Base-by-base conservation (phyloP, 2,797 vertebrate genomes). In the Australoheros facetus region DNA sequence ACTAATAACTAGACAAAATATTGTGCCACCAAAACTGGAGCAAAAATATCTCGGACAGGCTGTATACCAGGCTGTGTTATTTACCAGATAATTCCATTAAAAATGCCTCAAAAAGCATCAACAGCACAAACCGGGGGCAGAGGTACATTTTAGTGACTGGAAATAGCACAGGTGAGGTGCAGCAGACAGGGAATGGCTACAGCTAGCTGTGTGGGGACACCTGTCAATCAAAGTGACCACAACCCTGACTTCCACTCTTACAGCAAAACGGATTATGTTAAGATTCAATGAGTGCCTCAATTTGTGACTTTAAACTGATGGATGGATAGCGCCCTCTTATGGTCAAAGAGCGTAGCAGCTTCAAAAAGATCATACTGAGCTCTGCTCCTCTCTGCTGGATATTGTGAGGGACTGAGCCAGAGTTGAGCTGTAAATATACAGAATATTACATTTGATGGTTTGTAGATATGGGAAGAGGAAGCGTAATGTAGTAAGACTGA, bases 321-420 rank as follows among this genome's bases (percentile, higher is more conserved):
- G 78, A 48, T 10, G 73, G 1, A 56, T n/a, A 56, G 86, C 85
- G 2, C 84, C 86, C 79, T 85, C 89, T 83, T 8, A 19, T 87
- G 91, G 89, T 79, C 17, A 85, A 51, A 73, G 13, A 13, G 12
- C 26, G 60, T n/a, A 80, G 51, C 8, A 39, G 0, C 13, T 21
- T 1, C 30, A 28, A 30, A 79, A 51, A 30, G 32, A 2, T 69
- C 58, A 4, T 1, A 21, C 1, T 0, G 1, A 59, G 42, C 74
- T 83, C 32, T 84, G 77, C 19, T 73, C 1, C 81, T 13, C 87
- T 82, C 85, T 83, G 76, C 56, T 87, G 84, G 85, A 62, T 1
- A 71, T 71, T 2, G 2, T 30, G 17, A 48, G 1, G 60, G 37
- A 78, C 30, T 51, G 1, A 17, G 19, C 9, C 5, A 78, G 12